Percentiles rank a stretch among this genome's conserved stretches.
Conservation (phyloP, 2,888 invertebrate species). For the Epinotia nisella region DNA sequence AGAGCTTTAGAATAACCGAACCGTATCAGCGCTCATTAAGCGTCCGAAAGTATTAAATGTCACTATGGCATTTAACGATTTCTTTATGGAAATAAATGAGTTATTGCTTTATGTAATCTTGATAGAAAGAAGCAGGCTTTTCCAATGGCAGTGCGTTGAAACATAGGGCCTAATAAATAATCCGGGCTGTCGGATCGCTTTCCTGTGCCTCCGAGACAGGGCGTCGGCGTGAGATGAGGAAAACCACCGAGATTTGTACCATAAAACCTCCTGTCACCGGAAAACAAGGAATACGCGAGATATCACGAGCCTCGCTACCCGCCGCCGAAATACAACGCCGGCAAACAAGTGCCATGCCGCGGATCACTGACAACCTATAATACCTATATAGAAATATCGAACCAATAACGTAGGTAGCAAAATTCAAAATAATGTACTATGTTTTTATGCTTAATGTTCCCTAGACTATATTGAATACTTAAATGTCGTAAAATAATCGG, state of each 20-base stretch:
- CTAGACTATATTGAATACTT: no score
- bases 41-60: conserved; percentile 34
- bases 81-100: conserved; percentile 21
- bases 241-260: conserved; percentile 68
- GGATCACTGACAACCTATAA: conserved; percentile 26
- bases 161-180: conserved; percentile 67
- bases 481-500: no score
- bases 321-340: conserved; percentile 24
- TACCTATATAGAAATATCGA: conserved; percentile 13
- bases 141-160: conserved; percentile 48
- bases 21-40: conserved; percentile 26
- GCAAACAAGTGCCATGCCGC: conserved; percentile 22
- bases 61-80: not conserved
- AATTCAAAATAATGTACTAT: not conserved
- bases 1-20: not conserved
- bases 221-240: conserved; percentile 57
- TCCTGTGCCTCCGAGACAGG: conserved; percentile 53
- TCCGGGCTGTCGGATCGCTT: conserved; percentile 62
- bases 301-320: conserved; percentile 48
- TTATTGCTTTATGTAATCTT: conserved; percentile 38
- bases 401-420: not conserved
- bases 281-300: conserved; percentile 57
- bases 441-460: no score
- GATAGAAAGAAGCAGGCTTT: conserved; percentile 36
- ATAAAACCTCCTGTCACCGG: conserved; percentile 65